Evolutionary conservation across 1,140 invertebrate species (phyloP).

Genomic region (Drosophila ambigua): DNA sequence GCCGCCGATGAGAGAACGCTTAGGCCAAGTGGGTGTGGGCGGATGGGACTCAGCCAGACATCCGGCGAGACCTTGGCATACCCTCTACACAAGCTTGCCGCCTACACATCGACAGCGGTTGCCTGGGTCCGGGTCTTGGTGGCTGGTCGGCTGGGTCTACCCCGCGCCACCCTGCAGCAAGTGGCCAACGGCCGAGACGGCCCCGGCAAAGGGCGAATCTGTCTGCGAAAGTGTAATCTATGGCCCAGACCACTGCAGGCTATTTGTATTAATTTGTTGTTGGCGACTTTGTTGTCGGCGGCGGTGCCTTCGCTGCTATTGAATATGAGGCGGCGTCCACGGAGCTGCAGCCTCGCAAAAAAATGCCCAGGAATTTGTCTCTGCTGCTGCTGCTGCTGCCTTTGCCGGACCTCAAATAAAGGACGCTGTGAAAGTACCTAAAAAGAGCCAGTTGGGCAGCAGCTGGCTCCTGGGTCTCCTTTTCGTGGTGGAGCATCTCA

Average conservation of each 20-base stretch:
- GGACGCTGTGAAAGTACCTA: slow-evolving; percentile 1
- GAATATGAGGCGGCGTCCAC: slow-evolving; percentile 44
- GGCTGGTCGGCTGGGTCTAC: too few relatives aligned
- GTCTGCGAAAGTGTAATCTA: slow-evolving; percentile 78
- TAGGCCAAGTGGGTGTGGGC: too few relatives aligned
- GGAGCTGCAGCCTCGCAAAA: slow-evolving; percentile 2
- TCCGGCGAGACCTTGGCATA: background rate
- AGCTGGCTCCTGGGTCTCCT: too few relatives aligned
- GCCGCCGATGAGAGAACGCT: slow-evolving; percentile 10
- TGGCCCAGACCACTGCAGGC: slow-evolving; percentile 69
- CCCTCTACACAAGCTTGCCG: background rate
- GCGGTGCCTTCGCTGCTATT: slow-evolving; percentile 22
- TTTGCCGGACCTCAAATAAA: background rate
- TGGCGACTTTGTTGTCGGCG: slow-evolving; percentile 25
- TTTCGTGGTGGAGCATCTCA: too few relatives aligned
- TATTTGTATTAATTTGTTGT: slow-evolving; percentile 79
- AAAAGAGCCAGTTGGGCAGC: background rate
- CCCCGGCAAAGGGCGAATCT: slow-evolving; percentile 55
- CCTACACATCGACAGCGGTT: too few relatives aligned
- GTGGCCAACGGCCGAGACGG: background rate
- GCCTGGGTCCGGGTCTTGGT: too few relatives aligned
- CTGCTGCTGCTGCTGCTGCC: background rate
- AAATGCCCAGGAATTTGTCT: slow-evolving; percentile 30
- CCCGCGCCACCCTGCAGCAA: too few relatives aligned
- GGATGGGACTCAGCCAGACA: too few relatives aligned